A percentile compares a stretch with the other conserved stretches of the same genome.
phyloP scores from a whole-genome alignment of 1,140 invertebrate species.

The Procambarus clarkii region DNA sequence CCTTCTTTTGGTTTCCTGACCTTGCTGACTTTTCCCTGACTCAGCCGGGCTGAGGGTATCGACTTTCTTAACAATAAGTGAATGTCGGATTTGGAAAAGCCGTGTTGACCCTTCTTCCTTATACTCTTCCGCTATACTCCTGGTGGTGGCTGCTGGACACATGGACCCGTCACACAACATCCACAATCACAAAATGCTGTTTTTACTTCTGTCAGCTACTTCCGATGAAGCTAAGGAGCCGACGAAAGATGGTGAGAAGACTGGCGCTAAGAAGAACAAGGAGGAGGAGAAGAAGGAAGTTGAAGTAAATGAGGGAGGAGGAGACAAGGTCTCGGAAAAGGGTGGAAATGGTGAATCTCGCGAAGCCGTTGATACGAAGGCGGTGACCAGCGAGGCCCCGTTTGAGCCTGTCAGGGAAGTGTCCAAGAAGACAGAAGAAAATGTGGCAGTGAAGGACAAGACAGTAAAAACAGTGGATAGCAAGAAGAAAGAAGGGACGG shows the following conservation, averaged over 20 bases:
- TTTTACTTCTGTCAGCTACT: constrained; percentile 5
- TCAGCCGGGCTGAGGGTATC: too few relatives aligned
- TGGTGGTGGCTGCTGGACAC: too few relatives aligned
- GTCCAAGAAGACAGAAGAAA: neutral
- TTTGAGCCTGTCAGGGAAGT: too few relatives aligned
- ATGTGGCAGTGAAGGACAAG: neutral
- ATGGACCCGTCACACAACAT: neutral
- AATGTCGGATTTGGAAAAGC: too few relatives aligned
- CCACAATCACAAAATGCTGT: too few relatives aligned
- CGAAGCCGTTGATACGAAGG: neutral
- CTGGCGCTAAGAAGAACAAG: constrained; percentile 14
- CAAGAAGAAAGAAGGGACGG: neutral
- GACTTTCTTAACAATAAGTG: too few relatives aligned
- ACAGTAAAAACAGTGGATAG: neutral
- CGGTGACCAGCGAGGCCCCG: neutral
- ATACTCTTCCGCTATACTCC: too few relatives aligned
- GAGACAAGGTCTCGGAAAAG: neutral
- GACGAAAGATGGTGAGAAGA: neutral
- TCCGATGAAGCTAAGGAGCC: neutral
- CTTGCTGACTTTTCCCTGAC: too few relatives aligned
- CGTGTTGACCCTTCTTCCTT: too few relatives aligned
- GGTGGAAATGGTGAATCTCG: neutral
- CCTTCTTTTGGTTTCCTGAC: too few relatives aligned
- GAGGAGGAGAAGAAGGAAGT: constrained; percentile 4
- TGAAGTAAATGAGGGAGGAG: neutral